phyloP scores from a whole-genome alignment of 2,113 vertebrate genomes.

The Galeopterus variegatus region DNA sequence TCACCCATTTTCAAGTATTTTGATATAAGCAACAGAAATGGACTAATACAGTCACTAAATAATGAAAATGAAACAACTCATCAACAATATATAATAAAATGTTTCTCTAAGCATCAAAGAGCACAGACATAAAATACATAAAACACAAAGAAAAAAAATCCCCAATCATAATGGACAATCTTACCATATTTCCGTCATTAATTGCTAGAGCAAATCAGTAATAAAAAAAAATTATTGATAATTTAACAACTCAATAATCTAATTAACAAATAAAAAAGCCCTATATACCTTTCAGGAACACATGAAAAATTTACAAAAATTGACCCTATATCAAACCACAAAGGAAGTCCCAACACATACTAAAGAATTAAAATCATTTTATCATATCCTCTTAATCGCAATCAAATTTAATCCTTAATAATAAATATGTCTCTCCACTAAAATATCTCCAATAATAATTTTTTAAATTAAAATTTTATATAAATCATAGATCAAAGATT shows the following conservation, averaged over 20 bases:
- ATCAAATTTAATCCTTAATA: not conserved
- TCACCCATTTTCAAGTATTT: too few relatives aligned
- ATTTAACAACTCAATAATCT: constrained; percentile 33
- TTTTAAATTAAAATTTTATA: not conserved
- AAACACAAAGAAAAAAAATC: not conserved
- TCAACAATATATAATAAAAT: not conserved
- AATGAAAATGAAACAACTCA: constrained; percentile 11
- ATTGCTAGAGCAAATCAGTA: not conserved
- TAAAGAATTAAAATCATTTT: not conserved
- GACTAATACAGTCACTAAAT: not conserved
- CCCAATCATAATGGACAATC: not conserved
- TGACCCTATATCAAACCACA: not conserved
- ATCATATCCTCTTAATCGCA: not conserved
- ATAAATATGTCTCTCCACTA: not conserved
- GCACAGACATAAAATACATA: not conserved
- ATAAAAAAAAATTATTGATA: not conserved
- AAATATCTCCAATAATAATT: not conserved
- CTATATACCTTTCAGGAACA: not conserved
- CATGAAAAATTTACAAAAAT: not conserved
- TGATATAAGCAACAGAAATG: too few relatives aligned
- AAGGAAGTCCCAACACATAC: not conserved
- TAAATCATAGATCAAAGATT: not conserved
- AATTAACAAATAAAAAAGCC: constrained; percentile 34
- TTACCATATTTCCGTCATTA: constrained; percentile 2
- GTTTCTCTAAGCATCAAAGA: not conserved